Evolutionary conservation across 2,888 invertebrate genomes (phyloP), one percentile per base, ranked within the genome.

Genomic region (Brachypalpus laphriformis): DNA sequence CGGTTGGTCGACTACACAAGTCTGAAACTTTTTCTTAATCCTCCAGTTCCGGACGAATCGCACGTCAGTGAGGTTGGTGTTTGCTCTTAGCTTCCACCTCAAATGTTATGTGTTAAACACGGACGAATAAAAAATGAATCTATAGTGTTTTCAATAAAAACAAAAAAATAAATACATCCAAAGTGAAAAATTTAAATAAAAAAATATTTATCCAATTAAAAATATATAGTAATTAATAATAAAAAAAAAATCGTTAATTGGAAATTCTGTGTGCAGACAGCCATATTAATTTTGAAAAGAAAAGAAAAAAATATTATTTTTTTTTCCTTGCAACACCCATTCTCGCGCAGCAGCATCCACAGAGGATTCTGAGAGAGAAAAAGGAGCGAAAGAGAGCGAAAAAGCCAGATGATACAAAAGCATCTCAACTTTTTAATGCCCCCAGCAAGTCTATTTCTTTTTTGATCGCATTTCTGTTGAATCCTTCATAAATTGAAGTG

Each of bases 31-130:
- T 68, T 63, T 63, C 80, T 28, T 80, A 68, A 51, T 83, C 68
- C 74, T 83, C 83, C 83, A 83, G 83, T 83, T 83, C 80, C 80
- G 80, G 74, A 80, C 74, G 83, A 83, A 74, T 80, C 83, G 80
- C 70, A 80, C 80, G 83, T 74, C 83, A 83, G 80, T 83, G 83
- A 83, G 80, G 83, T 83, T 83, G 80, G 74, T 59, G 47, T 70
- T 49, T 49, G 65, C 82, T 66, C 59, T 65, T 82, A 63, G 57
- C 80, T 37, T 70, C 70, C 63, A 74, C 83, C 80, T 83, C 83
- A 83, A 83, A 83, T 83, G 74, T 75, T 51, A 65, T 75, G 72
- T 66, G 68, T 82, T 51, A 40, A 80, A 57, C 34, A 65, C 80
- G 83, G 83, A 80, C 80, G 34, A 74, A 45, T 40, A 54, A 34